phyloP scores from a whole-genome alignment of 2,888 invertebrate species.

The Drosophila anceps region DNA sequence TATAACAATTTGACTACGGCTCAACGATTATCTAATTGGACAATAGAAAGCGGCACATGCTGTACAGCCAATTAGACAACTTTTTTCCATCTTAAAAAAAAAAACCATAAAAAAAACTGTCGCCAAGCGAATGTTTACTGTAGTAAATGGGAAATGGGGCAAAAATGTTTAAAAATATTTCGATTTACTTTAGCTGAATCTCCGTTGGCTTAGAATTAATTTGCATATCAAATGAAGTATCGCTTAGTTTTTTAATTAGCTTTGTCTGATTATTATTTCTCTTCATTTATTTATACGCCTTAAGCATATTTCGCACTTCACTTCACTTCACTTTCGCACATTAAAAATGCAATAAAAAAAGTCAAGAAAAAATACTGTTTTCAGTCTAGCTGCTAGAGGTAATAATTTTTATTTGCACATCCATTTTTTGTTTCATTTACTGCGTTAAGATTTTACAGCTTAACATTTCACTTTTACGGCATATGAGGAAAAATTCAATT shows the following conservation, averaged over 20 bases:
- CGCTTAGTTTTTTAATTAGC: not conserved
- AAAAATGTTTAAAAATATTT: not conserved
- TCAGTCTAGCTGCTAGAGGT: not conserved
- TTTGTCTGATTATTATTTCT: slow-evolving; percentile 4
- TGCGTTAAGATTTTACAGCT: slow-evolving; percentile 11
- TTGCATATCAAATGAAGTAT: not conserved
- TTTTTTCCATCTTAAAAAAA: slow-evolving; percentile 29
- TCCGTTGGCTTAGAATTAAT: not conserved
- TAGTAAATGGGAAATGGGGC: not conserved
- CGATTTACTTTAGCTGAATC: not conserved
- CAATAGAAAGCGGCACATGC: slow-evolving; percentile 72
- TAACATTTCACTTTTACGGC: slow-evolving; percentile 61
- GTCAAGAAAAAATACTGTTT: not conserved
- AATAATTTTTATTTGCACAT: slow-evolving; percentile 58
- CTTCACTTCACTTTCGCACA: slow-evolving; percentile 64
- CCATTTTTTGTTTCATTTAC: slow-evolving; percentile 32
- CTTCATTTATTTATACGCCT: slow-evolving; percentile 25
- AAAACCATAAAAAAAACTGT: slow-evolving; percentile 1
- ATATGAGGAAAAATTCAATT: slow-evolving; percentile 1
- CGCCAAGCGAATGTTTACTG: not conserved
- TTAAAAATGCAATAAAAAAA: slow-evolving; percentile 49
- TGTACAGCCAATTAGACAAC: slow-evolving; percentile 65
- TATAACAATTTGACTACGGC: slow-evolving; percentile 56
- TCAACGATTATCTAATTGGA: slow-evolving; percentile 69
- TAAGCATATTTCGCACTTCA: slow-evolving; percentile 23